These are phyloP conservation scores for Rhabdornis inornatus DNA, from an alignment of 2,113 vertebrate species.

Conservation along the genomic window DNA sequence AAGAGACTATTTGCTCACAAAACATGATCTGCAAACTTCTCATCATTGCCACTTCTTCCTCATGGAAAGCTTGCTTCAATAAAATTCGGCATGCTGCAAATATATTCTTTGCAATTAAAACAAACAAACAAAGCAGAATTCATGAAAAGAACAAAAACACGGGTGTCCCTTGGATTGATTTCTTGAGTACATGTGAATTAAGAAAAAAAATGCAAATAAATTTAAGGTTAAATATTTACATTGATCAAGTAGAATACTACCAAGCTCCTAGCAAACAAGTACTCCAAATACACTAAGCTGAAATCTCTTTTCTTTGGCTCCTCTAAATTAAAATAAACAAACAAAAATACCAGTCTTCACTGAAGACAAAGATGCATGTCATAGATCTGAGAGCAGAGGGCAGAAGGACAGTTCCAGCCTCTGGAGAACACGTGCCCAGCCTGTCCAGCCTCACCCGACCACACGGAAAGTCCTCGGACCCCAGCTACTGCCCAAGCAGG, in stretches of 20 bases:
- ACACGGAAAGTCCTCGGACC: slow-evolving; percentile 67
- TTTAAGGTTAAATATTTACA: slow-evolving; percentile 77
- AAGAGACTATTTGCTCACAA: slow-evolving; percentile 57
- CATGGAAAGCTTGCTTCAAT: slow-evolving; percentile 40
- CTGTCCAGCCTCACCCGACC: slow-evolving; percentile 67
- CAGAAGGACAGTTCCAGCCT: slow-evolving; percentile 45
- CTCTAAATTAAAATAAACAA: slow-evolving; percentile 71
- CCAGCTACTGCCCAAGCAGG: slow-evolving; percentile 57
- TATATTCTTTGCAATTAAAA: slow-evolving; percentile 63
- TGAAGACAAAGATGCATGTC: slow-evolving; percentile 83
- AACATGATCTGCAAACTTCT: slow-evolving; percentile 39
- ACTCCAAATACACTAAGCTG: slow-evolving; percentile 82
- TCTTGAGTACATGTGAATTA: slow-evolving; percentile 66
- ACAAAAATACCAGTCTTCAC: slow-evolving; percentile 85
- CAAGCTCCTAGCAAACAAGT: slow-evolving; percentile 71
- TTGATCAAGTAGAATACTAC: slow-evolving; percentile 66
- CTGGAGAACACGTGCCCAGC: slow-evolving; percentile 59
- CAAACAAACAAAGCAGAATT: slow-evolving; percentile 10
- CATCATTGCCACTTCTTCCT: slow-evolving; percentile 39
- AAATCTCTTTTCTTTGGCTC: slow-evolving; percentile 81
- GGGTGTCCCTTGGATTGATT: slow-evolving; percentile 51
- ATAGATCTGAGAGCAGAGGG: slow-evolving; percentile 59
- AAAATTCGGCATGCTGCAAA: slow-evolving; percentile 71
- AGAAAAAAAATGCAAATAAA: slow-evolving; percentile 60
- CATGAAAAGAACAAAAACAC: slow-evolving; percentile 52